Conservation (phyloP, 92 coral and sea anemone species). For the Porites divaricata region DNA sequence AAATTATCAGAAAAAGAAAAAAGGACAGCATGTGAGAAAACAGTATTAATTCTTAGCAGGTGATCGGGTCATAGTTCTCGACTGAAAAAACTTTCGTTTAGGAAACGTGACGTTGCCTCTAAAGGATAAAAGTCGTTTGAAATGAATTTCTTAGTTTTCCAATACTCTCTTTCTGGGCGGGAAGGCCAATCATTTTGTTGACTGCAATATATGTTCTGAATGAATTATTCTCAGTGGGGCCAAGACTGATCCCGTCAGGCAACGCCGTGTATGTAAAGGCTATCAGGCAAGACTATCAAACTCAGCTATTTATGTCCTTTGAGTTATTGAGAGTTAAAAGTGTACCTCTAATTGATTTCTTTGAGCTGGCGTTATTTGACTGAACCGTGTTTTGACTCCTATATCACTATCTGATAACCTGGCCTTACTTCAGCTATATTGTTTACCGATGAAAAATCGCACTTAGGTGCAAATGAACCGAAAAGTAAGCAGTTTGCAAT, state of each 20-base stretch:
- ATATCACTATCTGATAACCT: neutral
- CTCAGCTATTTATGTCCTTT: too few relatives aligned
- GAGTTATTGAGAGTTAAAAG: too few relatives aligned
- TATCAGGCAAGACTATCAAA: too few relatives aligned
- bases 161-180: neutral
- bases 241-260: too few relatives aligned
- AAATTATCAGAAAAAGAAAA: neutral
- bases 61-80: slow-evolving; percentile 4
- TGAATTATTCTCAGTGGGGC: neutral
- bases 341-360: neutral
- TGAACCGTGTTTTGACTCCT: neutral
- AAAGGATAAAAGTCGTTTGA: neutral
- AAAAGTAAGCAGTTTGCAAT: slow-evolving; percentile 29
- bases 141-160: neutral
- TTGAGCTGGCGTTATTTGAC: neutral
- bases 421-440: neutral
- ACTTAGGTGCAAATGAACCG: slow-evolving; percentile 35
- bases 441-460: slow-evolving; percentile 14
- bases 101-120: neutral
- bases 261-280: too few relatives aligned
- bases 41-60: slow-evolving; percentile 26
- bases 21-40: neutral
- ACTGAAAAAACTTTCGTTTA: neutral
- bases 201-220: neutral
- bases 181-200: neutral